Evolutionary conservation across 2,113 vertebrate species (phyloP).

Genomic region (Gopherus flavomarginatus): DNA sequence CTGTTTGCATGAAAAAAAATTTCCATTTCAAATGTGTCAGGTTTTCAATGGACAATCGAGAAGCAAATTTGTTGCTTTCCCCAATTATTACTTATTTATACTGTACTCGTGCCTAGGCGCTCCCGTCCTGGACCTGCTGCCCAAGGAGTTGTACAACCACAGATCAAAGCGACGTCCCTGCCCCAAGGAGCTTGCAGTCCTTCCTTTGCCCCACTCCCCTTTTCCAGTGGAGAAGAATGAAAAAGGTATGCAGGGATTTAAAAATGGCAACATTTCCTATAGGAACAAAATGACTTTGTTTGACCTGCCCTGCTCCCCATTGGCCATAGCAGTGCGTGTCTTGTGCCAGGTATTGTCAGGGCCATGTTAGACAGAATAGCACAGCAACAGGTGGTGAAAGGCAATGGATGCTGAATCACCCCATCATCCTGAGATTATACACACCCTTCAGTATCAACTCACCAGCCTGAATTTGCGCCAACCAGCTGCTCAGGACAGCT

Average conservation of each 20-base stretch:
- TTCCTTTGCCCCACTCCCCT: neutral
- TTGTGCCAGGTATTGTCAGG: too few relatives aligned
- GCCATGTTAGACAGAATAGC: neutral
- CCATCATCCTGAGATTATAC: neutral
- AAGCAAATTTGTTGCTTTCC: neutral
- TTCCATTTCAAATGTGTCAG: neutral
- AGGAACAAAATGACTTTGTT: neutral
- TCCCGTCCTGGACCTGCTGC: too few relatives aligned
- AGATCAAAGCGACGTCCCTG: too few relatives aligned
- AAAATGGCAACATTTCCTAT: neutral
- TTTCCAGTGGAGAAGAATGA: neutral
- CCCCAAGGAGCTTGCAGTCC: neutral
- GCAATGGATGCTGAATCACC: neutral
- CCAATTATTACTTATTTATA: too few relatives aligned
- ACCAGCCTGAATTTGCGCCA: neutral
- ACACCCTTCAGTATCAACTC: too few relatives aligned
- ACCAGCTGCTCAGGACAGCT: neutral
- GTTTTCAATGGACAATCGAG: neutral
- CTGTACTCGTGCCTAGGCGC: neutral
- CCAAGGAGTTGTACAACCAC: neutral
- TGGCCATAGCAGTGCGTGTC: neutral
- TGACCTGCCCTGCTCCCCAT: neutral
- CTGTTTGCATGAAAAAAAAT: neutral
- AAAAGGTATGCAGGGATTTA: neutral
- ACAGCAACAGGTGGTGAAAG: neutral